A percentile compares a stretch with the other conserved stretches of the same genome.
phyloP scores from a whole-genome alignment of 1,140 invertebrate species.

The Drosophila pseudoananassae region DNA sequence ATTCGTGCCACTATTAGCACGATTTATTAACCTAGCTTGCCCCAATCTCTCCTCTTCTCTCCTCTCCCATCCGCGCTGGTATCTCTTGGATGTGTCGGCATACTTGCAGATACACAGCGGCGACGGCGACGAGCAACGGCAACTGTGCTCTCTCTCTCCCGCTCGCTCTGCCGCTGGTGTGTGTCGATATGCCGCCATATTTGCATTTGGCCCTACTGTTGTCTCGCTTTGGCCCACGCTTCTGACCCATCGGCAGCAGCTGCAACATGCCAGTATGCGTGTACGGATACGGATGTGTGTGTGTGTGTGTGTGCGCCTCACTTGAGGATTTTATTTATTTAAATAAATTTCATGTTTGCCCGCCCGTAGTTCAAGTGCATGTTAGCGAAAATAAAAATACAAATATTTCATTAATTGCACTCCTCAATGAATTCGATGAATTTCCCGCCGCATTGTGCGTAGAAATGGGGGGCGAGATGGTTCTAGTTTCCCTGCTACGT shows the following conservation, averaged over 20 bases:
- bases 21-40: constrained; percentile 76
- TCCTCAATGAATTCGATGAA: background rate
- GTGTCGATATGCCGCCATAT: constrained; percentile 77
- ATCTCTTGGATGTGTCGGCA: constrained; percentile 33
- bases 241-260: constrained; percentile 20
- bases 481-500: no score
- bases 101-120: constrained; percentile 74
- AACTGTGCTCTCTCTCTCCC: constrained; percentile 32
- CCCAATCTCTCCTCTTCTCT: constrained; percentile 18
- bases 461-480: no score
- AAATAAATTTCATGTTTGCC: constrained; percentile 60
- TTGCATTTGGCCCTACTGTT: constrained; percentile 70
- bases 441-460: no score
- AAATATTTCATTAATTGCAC: constrained; percentile 7
- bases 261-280: constrained; percentile 31
- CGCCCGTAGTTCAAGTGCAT: constrained; percentile 69
- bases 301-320: constrained; percentile 39
- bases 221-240: constrained; percentile 53
- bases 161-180: constrained; percentile 33
- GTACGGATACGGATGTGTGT: constrained; percentile 21
- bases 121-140: constrained; percentile 27
- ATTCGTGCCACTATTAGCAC: constrained; percentile 82
- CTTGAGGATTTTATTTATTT: constrained; percentile 76
- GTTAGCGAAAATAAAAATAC: constrained; percentile 7
- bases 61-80: background rate